Percentiles rank a stretch among this genome's conserved stretches.
Evolutionary conservation across 2,888 invertebrate species (phyloP).

Genomic region (Drosophila multiciliata): DNA sequence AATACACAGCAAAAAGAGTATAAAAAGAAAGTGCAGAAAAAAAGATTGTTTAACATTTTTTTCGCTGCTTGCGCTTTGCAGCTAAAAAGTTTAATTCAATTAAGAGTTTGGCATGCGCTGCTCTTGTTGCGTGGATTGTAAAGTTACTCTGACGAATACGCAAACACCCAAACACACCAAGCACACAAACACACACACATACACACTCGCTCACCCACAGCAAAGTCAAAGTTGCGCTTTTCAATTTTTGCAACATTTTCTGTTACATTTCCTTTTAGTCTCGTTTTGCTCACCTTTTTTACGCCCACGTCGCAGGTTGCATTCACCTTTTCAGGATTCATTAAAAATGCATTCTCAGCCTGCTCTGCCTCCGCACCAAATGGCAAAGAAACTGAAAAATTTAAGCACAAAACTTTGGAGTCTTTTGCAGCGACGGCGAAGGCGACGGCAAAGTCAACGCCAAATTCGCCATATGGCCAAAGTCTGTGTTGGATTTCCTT

Average conservation of each 20-base stretch:
- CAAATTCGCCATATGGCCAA: conserved; percentile 65
- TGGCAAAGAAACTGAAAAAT: conserved; percentile 51
- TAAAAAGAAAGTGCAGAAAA: conserved; percentile 17
- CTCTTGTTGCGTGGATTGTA: conserved; percentile 36
- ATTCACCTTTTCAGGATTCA: conserved; percentile 67
- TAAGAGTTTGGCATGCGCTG: conserved; percentile 59
- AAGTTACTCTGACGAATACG: conserved; percentile 46
- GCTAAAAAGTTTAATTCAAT: conserved; percentile 72
- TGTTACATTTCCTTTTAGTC: conserved; percentile 56
- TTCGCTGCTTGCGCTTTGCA: conserved; percentile 36
- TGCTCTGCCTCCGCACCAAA: conserved; percentile 39
- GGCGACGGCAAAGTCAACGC: conserved; percentile 16
- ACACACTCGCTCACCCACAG: conserved; percentile 13
- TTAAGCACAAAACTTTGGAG: conserved; percentile 53
- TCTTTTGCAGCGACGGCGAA: conserved; percentile 20
- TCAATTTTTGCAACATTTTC: conserved; percentile 65
- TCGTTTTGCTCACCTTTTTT: conserved; percentile 35
- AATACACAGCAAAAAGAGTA: conserved; percentile 16
- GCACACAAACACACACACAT: neutral
- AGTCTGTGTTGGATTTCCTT: conserved; percentile 49
- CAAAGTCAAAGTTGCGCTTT: conserved; percentile 68
- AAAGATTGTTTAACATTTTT: conserved; percentile 39
- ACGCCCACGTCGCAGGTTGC: conserved; percentile 50
- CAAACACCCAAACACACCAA: conserved; percentile 32
- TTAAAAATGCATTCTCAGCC: conserved; percentile 70